phyloP scores from a whole-genome alignment of 2,888 invertebrate species.

The Ethmia dodecea region DNA sequence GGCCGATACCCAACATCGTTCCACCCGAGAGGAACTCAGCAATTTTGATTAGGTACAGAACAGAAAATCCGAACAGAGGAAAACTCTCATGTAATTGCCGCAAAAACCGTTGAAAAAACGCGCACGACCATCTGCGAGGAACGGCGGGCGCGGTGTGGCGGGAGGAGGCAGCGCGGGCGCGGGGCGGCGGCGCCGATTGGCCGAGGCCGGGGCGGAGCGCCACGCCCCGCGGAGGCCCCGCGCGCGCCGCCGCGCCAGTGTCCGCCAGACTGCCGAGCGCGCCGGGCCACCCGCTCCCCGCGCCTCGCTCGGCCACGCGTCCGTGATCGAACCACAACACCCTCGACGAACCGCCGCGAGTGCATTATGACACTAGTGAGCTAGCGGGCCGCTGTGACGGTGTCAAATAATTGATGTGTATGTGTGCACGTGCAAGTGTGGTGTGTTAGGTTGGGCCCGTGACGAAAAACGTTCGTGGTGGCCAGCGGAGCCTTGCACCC shows the following conservation, averaged over 20 bases:
- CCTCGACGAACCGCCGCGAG: conserved; percentile 63
- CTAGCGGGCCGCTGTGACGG: conserved; percentile 76
- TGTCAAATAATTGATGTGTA: conserved; percentile 66
- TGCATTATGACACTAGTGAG: conserved; percentile 77
- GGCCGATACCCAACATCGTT: conserved; percentile 34
- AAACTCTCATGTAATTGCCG: conserved; percentile 56
- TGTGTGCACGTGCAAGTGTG: conserved; percentile 73
- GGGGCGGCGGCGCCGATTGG: conserved; percentile 18
- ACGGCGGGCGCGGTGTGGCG: conserved; percentile 51
- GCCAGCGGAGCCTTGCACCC: conserved; percentile 77
- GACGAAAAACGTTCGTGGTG: conserved; percentile 73
- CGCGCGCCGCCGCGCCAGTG: conserved; percentile 63
- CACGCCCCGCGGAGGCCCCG: conserved; percentile 39
- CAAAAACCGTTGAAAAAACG: conserved; percentile 46
- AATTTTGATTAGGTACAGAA: conserved; percentile 52
- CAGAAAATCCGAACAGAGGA: conserved; percentile 54
- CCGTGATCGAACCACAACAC: conserved; percentile 54
- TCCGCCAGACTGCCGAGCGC: conserved; percentile 76
- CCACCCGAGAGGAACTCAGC: conserved; percentile 47
- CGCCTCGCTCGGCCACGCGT: conserved; percentile 73
- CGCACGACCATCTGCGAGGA: conserved; percentile 46
- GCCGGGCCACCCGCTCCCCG: conserved; percentile 77
- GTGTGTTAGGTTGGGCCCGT: conserved; percentile 71
- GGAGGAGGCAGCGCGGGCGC: conserved; percentile 29
- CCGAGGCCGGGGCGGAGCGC: conserved; percentile 30